Conservation (phyloP, 2,113 vertebrate genomes). For the Rhynchopsitta pachyrhyncha region DNA sequence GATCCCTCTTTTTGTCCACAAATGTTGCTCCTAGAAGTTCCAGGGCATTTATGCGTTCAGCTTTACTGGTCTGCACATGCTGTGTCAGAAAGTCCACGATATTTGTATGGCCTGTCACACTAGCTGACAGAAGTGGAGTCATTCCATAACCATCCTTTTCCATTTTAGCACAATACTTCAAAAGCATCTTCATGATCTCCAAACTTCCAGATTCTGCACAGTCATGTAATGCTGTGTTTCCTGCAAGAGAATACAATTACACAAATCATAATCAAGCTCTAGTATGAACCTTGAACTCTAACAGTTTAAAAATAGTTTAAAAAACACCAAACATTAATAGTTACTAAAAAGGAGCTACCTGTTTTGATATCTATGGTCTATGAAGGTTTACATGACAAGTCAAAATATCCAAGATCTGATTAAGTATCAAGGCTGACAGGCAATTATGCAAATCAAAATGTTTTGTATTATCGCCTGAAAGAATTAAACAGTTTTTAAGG, state of each 20-base stretch:
- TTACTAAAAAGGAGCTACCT: not conserved
- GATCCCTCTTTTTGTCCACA: conserved; percentile 96
- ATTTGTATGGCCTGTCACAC: conserved; percentile 97
- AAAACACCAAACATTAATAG: not conserved
- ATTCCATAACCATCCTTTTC: conserved; percentile 97
- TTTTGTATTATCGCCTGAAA: not conserved
- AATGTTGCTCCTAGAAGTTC: conserved; percentile 96
- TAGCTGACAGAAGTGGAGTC: conserved; percentile 96
- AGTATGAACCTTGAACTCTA: not conserved
- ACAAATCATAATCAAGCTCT: not conserved
- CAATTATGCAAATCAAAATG: not conserved
- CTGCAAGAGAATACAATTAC: conserved; percentile 68
- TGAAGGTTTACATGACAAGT: not conserved
- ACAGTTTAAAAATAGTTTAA: not conserved
- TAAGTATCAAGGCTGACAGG: not conserved
- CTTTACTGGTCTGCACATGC: conserved; percentile 86
- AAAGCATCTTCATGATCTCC: conserved; percentile 97
- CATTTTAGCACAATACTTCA: conserved; percentile 95
- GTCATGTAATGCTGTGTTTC: conserved; percentile 95
- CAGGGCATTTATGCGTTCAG: conserved; percentile 89
- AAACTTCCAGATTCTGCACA: conserved; percentile 98
- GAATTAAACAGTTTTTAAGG: not conserved
- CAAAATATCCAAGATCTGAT: not conserved
- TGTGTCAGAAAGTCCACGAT: conserved; percentile 95
- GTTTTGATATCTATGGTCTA: not conserved